Conservation (phyloP, 2,888 invertebrate species). For the Dione juno region DNA sequence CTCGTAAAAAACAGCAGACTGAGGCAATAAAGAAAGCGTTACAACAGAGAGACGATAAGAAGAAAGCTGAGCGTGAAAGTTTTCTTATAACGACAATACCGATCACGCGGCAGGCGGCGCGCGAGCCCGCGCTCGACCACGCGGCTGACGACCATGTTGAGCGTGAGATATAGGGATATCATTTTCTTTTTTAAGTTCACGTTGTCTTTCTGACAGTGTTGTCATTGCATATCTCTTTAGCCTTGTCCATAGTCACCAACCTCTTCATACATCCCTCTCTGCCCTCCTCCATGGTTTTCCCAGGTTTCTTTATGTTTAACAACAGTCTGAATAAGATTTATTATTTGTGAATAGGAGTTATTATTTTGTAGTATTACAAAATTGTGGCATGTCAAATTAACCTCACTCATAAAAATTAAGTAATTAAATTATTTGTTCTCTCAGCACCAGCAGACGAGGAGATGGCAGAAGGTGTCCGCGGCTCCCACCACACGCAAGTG, state of each 20-base stretch:
- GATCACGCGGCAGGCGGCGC: constrained; percentile 96
- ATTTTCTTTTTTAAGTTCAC: neutral
- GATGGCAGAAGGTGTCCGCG: constrained; percentile 88
- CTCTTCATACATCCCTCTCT: too few relatives aligned
- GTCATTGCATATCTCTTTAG: too few relatives aligned
- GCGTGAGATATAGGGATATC: constrained; percentile 80
- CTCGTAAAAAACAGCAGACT: constrained; percentile 99
- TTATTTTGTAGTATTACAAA: too few relatives aligned
- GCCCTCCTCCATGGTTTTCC: too few relatives aligned
- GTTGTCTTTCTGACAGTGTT: too few relatives aligned
- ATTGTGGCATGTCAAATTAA: too few relatives aligned
- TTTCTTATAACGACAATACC: constrained; percentile 98
- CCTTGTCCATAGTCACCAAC: too few relatives aligned
- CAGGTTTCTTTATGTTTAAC: too few relatives aligned
- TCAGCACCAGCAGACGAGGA: constrained; percentile 83
- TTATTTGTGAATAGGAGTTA: too few relatives aligned
- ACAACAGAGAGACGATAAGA: constrained; percentile 97
- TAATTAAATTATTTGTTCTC: too few relatives aligned
- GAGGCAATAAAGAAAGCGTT: constrained; percentile 98
- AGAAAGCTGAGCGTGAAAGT: constrained; percentile 96
- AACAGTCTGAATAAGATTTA: too few relatives aligned
- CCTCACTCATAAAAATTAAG: too few relatives aligned
- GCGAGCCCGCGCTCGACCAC: constrained; percentile 96
- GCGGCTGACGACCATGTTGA: constrained; percentile 94
- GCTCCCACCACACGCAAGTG: constrained; percentile 93